Percentiles rank a stretch among this genome's conserved stretches.
Evolutionary conservation across 2,888 invertebrate genomes (phyloP).

Genomic region (Epistrophella euchroma): DNA sequence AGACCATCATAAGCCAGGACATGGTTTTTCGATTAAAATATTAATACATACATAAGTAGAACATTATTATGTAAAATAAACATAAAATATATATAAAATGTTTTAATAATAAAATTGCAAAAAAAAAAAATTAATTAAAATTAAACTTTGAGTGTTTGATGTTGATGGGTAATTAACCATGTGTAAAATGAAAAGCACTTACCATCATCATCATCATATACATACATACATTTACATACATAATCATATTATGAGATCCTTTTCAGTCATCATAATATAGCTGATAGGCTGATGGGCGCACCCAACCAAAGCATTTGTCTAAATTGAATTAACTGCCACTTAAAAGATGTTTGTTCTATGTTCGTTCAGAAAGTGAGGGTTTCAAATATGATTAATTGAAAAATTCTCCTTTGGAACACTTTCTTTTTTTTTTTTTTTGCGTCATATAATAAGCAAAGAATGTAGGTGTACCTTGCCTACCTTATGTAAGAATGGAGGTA

Average conservation of each 20-base stretch:
- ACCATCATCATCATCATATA: background rate
- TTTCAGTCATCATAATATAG: background rate
- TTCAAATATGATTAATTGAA: conserved; percentile 30
- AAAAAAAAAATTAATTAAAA: conserved; percentile 53
- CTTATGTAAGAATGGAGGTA: background rate
- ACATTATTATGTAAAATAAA: background rate
- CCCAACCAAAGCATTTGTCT: conserved; percentile 38
- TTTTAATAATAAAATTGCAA: conserved; percentile 6
- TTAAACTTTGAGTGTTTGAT: conserved; percentile 31
- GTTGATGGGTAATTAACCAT: conserved; percentile 41
- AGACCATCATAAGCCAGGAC: background rate
- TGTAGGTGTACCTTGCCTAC: too few species aligned
- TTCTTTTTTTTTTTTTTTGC: background rate
- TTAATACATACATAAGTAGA: background rate
- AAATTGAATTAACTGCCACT: conserved; percentile 62
- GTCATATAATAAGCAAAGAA: conserved; percentile 2
- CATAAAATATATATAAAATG: background rate
- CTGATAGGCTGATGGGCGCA: background rate
- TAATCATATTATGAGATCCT: conserved; percentile 6
- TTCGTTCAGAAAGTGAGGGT: conserved; percentile 15
- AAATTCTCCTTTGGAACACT: background rate
- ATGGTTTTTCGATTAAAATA: conserved; percentile 26
- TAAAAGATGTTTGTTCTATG: conserved; percentile 26
- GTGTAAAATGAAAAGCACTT: conserved; percentile 38
- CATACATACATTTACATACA: background rate